Evolutionary conservation across 2,113 vertebrate genomes (phyloP), one percentile per base, ranked within the genome.

Genomic region (Mesocricetus auratus): DNA sequence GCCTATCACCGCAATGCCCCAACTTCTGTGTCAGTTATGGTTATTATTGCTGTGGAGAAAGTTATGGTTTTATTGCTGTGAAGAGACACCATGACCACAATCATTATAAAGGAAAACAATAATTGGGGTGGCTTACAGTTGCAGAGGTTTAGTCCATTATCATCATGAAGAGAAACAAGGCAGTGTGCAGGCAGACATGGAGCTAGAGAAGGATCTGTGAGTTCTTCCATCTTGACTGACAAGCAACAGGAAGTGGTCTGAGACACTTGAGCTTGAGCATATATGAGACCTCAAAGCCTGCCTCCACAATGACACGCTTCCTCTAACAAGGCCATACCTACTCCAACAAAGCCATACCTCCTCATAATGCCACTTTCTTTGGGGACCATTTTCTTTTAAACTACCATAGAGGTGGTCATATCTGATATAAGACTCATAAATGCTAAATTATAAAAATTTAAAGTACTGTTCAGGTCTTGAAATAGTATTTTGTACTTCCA

Each of bases 401-500:
- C 33, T 2, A 69, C 33, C 66, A 68, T 33, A 68, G n/a, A 92
- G 74, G n/a, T 85, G 90, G 50, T 13, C 69, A 7, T 53, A 56
- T 89, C 36, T 6, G 79, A n/a, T 50, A 36, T 73, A 75, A 90
- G 74, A 78, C 11, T 92, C 66, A 73, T 78, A 75, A 31, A 68
- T 78, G 1, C 47, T 91, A 93, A 36, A 58, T 53, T 81, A 66
- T 73, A 56, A 24, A 93, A 93, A 91, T 77, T 39, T 83, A 92
- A 90, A 73, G 10, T 60, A 71, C 42, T 88, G 90, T 94, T 94
- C 39, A 87, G 45, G 10, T 90, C 42, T 19, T 74, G 39, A 31
- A 92, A 79, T 88, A 78, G 33, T 10, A 58, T 89, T 36, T n/a
- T 82, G 2, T 94, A 53, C 36, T 71, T 93, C 31, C 68, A 31